Percentiles rank a stretch among this genome's conserved stretches.
These are phyloP conservation scores for Epinephelus awoara DNA, from an alignment of 2,797 vertebrate genomes.

Conservation along the genomic window DNA sequence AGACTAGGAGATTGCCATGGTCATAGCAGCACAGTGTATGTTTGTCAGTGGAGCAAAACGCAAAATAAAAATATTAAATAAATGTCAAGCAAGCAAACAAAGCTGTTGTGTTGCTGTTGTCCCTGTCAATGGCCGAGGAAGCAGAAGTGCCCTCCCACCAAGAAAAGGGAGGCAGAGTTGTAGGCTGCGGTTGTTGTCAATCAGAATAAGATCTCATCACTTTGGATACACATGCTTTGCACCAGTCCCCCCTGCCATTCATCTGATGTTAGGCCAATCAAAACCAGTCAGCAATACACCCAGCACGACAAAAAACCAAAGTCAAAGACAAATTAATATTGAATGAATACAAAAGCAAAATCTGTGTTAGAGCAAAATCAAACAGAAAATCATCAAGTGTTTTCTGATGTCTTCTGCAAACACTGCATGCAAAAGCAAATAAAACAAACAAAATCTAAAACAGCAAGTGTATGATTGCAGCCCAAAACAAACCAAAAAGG, in stretches of 20 bases:
- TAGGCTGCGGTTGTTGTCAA: conserved; percentile 40
- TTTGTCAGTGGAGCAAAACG: conserved; percentile 62
- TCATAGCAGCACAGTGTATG: conserved; percentile 66
- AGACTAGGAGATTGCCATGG: conserved; percentile 74
- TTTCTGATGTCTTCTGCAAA: conserved; percentile 55
- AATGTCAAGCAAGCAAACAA: conserved; percentile 70
- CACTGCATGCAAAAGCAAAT: conserved; percentile 75
- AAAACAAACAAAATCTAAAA: conserved; percentile 31
- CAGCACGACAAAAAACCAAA: conserved; percentile 42
- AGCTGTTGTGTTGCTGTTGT: conserved; percentile 62
- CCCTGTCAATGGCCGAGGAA: conserved; percentile 44
- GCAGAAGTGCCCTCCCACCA: conserved; percentile 36
- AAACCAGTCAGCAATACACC: conserved; percentile 57
- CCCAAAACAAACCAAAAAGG: conserved; percentile 60
- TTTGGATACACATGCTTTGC: conserved; percentile 58
- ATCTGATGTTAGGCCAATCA: conserved; percentile 62
- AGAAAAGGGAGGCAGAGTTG: conserved; percentile 36
- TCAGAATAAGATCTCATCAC: conserved; percentile 23
- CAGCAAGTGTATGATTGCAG: conserved; percentile 54
- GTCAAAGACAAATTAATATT: conserved; percentile 1
- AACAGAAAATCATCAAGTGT: conserved; percentile 47
- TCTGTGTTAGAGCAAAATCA: conserved; percentile 60
- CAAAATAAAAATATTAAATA: conserved; percentile 22
- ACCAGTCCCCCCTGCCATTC: conserved; percentile 50
- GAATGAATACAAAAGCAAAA: conserved; percentile 29